Percentiles rank a stretch among this genome's conserved stretches.
These are phyloP conservation scores for Pyrocephalus nanus DNA, from an alignment of 2,797 vertebrate species.

Conservation along the genomic window DNA sequence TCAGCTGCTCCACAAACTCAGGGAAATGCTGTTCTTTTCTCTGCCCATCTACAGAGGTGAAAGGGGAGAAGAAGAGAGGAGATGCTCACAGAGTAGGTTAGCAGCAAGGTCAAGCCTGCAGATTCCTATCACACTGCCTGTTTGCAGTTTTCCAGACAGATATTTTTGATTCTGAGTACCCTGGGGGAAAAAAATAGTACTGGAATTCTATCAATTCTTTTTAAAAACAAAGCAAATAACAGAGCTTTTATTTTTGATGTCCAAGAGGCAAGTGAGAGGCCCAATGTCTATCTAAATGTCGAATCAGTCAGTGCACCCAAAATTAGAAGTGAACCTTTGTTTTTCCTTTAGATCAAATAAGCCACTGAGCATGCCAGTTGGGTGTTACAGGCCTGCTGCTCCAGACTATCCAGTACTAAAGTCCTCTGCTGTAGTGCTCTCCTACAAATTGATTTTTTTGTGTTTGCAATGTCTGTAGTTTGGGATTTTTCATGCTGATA, in stretches of 20 bases:
- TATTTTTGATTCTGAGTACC: not conserved
- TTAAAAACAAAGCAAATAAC: not conserved
- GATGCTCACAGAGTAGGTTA: not conserved
- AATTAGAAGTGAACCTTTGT: not conserved
- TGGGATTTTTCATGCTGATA: not conserved
- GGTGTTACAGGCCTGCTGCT: not conserved
- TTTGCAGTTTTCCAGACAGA: not conserved
- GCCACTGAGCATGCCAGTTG: not conserved
- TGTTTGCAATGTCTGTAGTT: not conserved
- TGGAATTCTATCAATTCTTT: not conserved
- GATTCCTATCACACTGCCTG: not conserved
- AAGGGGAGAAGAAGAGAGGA: not conserved
- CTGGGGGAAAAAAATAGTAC: not conserved
- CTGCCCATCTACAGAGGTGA: not conserved
- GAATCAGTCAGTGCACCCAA: not conserved
- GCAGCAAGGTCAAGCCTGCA: not conserved
- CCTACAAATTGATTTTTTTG: not conserved
- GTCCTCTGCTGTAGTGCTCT: not conserved
- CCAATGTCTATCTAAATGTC: not conserved
- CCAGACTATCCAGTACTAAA: not conserved
- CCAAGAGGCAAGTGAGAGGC: not conserved
- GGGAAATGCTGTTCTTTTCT: not conserved
- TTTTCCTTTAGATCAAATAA: not conserved
- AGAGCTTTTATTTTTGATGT: not conserved
- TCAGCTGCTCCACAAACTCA: not conserved